Percentiles rank a stretch among this genome's conserved stretches.
These are phyloP conservation scores for Habropoda laboriosa DNA, from an alignment of 1,140 invertebrate species.

Conservation along the genomic window DNA sequence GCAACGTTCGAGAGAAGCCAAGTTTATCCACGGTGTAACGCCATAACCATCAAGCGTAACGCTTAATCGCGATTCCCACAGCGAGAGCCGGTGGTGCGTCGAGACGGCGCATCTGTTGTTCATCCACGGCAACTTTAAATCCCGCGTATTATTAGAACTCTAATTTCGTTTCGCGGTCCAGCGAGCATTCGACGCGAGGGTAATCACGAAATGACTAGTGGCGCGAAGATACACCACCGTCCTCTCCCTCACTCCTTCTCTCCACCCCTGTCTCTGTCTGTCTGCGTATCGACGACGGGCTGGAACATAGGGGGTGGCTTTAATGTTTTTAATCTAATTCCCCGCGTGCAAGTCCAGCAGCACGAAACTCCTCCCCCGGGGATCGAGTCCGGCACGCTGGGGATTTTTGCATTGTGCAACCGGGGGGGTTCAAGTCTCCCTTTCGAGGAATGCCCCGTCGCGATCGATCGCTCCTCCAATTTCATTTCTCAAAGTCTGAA, in stretches of 20 bases:
- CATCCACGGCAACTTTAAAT: slow-evolving; percentile 65
- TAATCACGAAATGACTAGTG: slow-evolving; percentile 69
- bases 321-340: slow-evolving; percentile 71
- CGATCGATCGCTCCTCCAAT: slow-evolving; percentile 46
- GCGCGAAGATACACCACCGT: slow-evolving; percentile 26
- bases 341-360: slow-evolving; percentile 56
- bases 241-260: not conserved
- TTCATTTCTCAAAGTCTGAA: slow-evolving; percentile 52
- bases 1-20: not conserved
- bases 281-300: not conserved
- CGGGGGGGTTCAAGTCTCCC: slow-evolving; percentile 40
- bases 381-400: slow-evolving; percentile 47
- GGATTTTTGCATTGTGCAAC: slow-evolving; percentile 62
- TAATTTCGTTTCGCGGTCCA: slow-evolving; percentile 74
- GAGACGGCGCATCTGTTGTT: slow-evolving; percentile 55
- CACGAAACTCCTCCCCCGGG: slow-evolving; percentile 62
- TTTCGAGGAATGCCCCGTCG: slow-evolving; percentile 56
- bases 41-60: not conserved
- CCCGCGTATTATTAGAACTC: slow-evolving; percentile 69
- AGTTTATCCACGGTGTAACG: not conserved
- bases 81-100: not conserved
- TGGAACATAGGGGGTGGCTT: slow-evolving; percentile 46
- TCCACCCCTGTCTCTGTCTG: not conserved
- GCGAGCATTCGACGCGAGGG: slow-evolving; percentile 63
- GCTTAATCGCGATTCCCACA: slow-evolving; percentile 28